phyloP scores from a whole-genome alignment of 2,888 invertebrate genomes.

The Dryococelus australis region DNA sequence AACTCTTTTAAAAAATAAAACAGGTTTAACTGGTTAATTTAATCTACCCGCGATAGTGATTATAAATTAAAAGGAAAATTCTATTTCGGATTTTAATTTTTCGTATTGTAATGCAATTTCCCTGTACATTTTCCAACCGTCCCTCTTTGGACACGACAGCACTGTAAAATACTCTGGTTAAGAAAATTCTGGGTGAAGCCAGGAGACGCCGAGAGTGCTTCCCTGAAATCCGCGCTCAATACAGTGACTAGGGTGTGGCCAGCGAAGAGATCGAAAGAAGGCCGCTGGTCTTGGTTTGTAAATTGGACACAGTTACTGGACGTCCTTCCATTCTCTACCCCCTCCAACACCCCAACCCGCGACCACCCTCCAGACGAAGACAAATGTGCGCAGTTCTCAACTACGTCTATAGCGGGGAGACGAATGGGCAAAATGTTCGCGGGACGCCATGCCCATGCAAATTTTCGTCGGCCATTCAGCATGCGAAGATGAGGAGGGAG shows the following conservation, averaged over 20 bases:
- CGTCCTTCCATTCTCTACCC: neutral
- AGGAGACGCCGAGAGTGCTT: neutral
- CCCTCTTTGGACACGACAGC: too few relatives aligned
- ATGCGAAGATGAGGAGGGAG: neutral
- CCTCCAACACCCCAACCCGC: neutral
- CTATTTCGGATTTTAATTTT: too few relatives aligned
- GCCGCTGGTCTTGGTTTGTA: neutral
- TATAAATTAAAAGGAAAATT: too few relatives aligned
- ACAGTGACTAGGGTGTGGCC: neutral
- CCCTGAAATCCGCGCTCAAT: neutral
- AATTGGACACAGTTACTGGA: constrained; percentile 16
- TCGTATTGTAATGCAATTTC: too few relatives aligned
- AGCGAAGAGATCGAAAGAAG: neutral
- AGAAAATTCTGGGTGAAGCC: neutral
- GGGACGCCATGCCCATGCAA: constrained; percentile 10
- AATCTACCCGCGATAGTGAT: too few relatives aligned
- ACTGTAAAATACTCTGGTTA: too few relatives aligned
- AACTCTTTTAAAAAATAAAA: too few relatives aligned
- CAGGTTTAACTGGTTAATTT: too few relatives aligned
- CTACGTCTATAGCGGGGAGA: constrained; percentile 16
- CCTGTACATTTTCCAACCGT: too few relatives aligned
- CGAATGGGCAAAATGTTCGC: constrained; percentile 6
- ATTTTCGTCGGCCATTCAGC: constrained; percentile 13
- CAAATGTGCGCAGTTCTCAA: neutral
- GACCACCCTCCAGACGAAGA: neutral